phyloP scores from a whole-genome alignment of 2,113 vertebrate genomes.

The Anarrhichthys ocellatus region DNA sequence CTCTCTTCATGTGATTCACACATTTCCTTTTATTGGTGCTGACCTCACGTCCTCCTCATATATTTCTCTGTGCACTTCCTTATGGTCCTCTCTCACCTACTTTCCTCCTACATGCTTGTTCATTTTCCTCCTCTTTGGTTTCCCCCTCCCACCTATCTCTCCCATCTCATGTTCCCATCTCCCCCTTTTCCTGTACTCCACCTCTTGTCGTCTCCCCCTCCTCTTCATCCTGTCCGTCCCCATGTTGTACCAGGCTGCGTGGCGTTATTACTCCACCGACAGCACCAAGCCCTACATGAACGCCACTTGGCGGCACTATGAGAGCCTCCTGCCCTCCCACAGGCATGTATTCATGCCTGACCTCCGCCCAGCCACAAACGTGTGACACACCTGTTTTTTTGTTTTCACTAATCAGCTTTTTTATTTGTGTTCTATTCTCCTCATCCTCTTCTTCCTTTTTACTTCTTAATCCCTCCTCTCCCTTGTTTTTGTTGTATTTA shows the following conservation, averaged over 20 bases:
- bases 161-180: conserved; percentile 7
- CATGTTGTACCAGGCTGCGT: conserved; percentile 85
- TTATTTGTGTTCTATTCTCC: conserved; percentile 45
- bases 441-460: conserved; percentile 66
- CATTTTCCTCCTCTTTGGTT: background rate
- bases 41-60: conserved; percentile 11
- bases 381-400: conserved; percentile 70
- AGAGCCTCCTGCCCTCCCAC: conserved; percentile 84
- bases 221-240: conserved; percentile 72
- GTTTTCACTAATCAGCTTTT: conserved; percentile 87
- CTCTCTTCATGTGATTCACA: background rate
- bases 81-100: conserved; percentile 44
- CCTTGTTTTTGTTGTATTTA: conserved; percentile 32
- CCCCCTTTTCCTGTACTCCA: conserved; percentile 4
- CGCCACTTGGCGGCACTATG: conserved; percentile 87
- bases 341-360: conserved; percentile 88
- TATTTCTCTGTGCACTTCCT: conserved; percentile 12
- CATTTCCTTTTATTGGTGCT: conserved; percentile 7
- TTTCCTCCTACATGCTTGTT: conserved; percentile 12
- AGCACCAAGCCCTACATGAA: conserved; percentile 83
- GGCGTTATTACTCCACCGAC: conserved; percentile 88
- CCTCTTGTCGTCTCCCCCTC: conserved; percentile 5
- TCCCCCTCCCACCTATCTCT: background rate
- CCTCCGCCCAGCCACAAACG: conserved; percentile 77
- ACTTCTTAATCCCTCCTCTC: conserved; percentile 37